These are phyloP conservation scores for Stomatorhinus ivindoensis DNA, from an alignment of 2,113 vertebrate species.

Conservation along the genomic window DNA sequence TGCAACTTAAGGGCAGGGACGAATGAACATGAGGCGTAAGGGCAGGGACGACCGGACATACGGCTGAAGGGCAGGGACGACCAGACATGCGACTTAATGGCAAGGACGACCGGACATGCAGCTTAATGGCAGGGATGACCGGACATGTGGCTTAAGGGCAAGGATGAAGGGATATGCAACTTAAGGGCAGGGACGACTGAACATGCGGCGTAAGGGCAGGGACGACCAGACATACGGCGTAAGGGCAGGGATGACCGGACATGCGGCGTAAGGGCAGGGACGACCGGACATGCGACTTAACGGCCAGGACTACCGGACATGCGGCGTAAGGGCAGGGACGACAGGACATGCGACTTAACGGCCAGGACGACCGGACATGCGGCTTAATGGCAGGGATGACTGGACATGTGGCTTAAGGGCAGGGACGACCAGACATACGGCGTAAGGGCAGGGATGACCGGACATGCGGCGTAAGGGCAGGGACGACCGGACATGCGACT, in stretches of 20 bases:
- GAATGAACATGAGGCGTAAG: background rate
- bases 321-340: background rate
- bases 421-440: background rate
- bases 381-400: background rate
- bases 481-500: background rate
- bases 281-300: background rate
- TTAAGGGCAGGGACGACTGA: background rate
- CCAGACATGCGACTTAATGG: background rate
- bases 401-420: background rate
- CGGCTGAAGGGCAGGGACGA: background rate
- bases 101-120: background rate
- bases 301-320: background rate
- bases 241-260: background rate
- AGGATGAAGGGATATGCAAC: background rate
- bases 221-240: background rate
- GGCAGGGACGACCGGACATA: background rate
- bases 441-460: background rate
- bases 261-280: background rate
- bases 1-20: background rate
- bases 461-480: background rate
- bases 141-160: background rate
- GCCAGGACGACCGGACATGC: background rate
- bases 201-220: background rate
- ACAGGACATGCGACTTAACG: background rate
- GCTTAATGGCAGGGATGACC: background rate